phyloP scores from a whole-genome alignment of 2,797 vertebrate species.

The Cryptoprocta ferox region DNA sequence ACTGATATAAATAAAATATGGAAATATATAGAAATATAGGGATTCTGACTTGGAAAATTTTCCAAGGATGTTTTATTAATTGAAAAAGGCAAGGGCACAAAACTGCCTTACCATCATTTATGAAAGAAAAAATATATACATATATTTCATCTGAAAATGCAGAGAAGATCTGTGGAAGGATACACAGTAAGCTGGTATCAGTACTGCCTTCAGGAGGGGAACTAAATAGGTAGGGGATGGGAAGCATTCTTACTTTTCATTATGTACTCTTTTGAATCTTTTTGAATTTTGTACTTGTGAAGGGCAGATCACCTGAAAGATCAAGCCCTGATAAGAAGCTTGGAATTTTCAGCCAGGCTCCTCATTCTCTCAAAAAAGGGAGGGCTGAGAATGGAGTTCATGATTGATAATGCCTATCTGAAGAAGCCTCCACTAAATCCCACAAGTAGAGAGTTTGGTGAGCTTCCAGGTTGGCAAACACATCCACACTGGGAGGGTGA shows the following conservation, averaged over 20 bases:
- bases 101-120: neutral
- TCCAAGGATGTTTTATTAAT: neutral
- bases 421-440: neutral
- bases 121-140: neutral
- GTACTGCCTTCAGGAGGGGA: neutral
- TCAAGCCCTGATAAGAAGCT: neutral
- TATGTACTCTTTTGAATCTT: neutral
- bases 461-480: neutral
- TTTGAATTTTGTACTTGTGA: neutral
- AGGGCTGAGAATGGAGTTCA: neutral
- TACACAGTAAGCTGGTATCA: neutral
- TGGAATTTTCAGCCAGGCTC: neutral
- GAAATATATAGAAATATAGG: neutral
- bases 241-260: neutral
- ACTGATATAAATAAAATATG: neutral
- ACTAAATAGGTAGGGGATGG: neutral
- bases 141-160: neutral
- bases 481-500: neutral
- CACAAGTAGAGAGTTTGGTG: neutral
- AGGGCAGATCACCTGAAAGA: neutral
- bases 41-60: neutral
- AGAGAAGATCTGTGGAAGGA: neutral
- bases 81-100: neutral
- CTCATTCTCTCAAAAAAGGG: neutral
- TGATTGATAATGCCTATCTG: neutral